Evolutionary conservation across 2,797 vertebrate species (phyloP), one percentile per base, ranked within the genome.

Genomic region (Linurgus olivaceus): DNA sequence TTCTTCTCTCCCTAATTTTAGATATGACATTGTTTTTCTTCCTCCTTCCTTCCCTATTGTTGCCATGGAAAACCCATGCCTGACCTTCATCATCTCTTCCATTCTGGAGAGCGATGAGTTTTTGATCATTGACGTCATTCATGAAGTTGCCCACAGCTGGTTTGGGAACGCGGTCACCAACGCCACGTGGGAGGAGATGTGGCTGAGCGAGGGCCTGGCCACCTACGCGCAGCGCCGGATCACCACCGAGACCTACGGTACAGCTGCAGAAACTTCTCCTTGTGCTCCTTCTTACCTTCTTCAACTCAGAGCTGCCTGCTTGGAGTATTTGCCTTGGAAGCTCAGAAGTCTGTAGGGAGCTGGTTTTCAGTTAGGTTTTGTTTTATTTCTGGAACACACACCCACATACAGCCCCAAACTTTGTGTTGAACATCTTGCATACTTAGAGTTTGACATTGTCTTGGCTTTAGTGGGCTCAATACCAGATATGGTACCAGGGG

Each of bases 41-140:
- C 99, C 99, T 3, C 99, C 99, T 21, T 99, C 99, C 72, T 99
- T 99, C 94, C 99, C 99, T 93, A 99, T 99, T 25, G 99, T 99
- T 82, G 99, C 99, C 96, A 99, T 99, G 99, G 99, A 99, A 98
- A 99, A 99, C 96, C 99, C 99, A 17, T 99, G 99, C 96, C 98
- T 99, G 96, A 99, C 99, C 75, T 99, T 99, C 97, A 99, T 99
- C 95, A 99, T 99, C 96, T 99, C 99, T 80, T 99, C 99, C 97
- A 99, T 99, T 96, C 96, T 99, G 98, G 99, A 99, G 96, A 99
- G 99, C 21, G 98, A 99, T 31, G 99, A 99, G 96, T 99, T 99
- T 96, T 98, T 99, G 90, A 98, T 99, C 61, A 99, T 99, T 10
- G 99, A 99, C 0, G 98, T 99, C 86, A 98, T 99, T 92, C 99